A percentile compares a stretch with the other conserved stretches of the same genome.
Conservation (phyloP, 2,797 vertebrate genomes). For the Muraenolepis orangiensis region DNA sequence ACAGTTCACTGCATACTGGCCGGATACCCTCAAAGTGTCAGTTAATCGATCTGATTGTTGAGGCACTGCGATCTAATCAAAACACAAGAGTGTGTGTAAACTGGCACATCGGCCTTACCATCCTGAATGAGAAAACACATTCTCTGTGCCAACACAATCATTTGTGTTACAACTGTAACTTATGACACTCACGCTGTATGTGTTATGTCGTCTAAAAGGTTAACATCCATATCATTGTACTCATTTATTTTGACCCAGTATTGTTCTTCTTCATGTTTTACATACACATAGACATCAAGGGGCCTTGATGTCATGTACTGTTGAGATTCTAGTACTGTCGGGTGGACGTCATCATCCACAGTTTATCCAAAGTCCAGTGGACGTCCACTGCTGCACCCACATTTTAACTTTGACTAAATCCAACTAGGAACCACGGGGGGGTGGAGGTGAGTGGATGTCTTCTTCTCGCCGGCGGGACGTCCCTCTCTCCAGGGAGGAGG, state of each 20-base stretch:
- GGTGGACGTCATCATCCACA: too few species aligned
- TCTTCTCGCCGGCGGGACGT: background rate
- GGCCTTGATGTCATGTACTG: background rate
- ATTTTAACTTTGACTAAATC: background rate
- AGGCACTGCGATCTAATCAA: background rate
- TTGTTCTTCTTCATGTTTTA: too few species aligned
- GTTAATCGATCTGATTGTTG: too few species aligned
- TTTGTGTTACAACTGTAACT: background rate
- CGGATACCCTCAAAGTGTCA: background rate
- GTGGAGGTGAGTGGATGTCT: background rate
- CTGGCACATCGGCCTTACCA: background rate
- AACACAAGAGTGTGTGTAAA: background rate
- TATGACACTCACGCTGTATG: background rate
- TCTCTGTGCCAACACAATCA: background rate
- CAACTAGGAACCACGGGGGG: background rate
- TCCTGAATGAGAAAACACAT: background rate
- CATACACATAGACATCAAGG: too few species aligned
- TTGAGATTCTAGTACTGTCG: background rate
- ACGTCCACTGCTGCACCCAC: too few species aligned
- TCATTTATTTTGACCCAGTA: background rate
- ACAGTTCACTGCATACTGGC: background rate
- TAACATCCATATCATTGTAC: background rate
- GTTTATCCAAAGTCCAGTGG: background rate
- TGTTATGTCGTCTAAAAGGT: background rate
- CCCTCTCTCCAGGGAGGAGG: constrained; percentile 8